phyloP scores from a whole-genome alignment of 1,140 invertebrate species.

The Grapholita molesta region DNA sequence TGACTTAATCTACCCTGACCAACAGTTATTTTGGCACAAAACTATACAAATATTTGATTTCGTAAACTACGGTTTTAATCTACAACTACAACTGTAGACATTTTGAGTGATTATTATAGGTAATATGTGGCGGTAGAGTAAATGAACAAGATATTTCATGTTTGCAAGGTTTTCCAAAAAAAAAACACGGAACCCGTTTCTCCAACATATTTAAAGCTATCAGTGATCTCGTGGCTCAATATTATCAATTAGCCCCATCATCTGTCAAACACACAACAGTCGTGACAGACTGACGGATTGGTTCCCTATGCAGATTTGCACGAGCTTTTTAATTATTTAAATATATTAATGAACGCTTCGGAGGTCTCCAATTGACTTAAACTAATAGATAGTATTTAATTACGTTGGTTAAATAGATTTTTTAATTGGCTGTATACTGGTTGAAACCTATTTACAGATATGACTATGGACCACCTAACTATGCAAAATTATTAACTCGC shows the following conservation, averaged over 20 bases:
- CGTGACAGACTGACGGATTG: conserved; percentile 31
- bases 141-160: no score
- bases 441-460: background rate
- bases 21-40: no score
- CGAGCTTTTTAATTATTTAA: conserved; percentile 10
- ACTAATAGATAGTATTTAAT: conserved; percentile 17
- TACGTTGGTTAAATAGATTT: conserved; percentile 15
- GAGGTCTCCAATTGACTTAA: conserved; percentile 16
- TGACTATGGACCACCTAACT: background rate
- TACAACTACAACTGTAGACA: no score
- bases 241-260: conserved; percentile 53
- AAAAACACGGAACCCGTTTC: background rate
- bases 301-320: conserved; percentile 5
- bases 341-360: conserved; percentile 16
- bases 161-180: background rate
- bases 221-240: conserved; percentile 40
- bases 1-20: no score
- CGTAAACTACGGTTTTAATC: no score
- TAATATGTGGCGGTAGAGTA: no score
- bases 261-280: conserved; percentile 38
- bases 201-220: background rate
- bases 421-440: background rate
- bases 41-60: no score
- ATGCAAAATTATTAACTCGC: background rate
- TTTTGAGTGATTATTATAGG: no score